phyloP scores from a whole-genome alignment of 2,113 vertebrate genomes.

The Chrysochloris asiatica region DNA sequence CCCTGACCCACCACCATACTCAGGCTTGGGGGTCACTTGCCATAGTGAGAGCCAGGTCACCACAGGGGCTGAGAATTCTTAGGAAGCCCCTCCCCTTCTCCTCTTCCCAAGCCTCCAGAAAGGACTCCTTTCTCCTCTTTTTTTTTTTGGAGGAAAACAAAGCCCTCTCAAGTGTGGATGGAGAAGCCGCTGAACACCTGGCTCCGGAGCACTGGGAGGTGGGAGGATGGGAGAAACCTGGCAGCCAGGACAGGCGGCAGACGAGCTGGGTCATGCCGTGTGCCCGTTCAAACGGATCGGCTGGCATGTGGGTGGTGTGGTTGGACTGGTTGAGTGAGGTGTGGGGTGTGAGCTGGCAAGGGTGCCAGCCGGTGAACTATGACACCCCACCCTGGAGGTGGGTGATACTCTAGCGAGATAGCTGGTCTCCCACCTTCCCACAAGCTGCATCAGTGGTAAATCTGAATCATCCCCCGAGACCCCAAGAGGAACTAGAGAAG shows the following conservation, averaged over 20 bases:
- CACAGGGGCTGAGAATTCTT: not conserved
- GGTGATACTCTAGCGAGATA: not conserved
- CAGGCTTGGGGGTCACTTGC: not conserved
- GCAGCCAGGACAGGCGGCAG: not conserved
- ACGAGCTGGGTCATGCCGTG: conserved; percentile 64
- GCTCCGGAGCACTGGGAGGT: not conserved
- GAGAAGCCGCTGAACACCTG: not conserved
- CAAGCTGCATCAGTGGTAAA: not conserved
- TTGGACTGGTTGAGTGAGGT: conserved; percentile 64
- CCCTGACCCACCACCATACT: rapidly evolving
- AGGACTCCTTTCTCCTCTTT: not conserved
- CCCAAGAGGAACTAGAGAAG: not conserved
- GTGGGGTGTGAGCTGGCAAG: conserved; percentile 13
- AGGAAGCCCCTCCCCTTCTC: too few relatives aligned
- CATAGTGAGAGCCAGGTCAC: not conserved
- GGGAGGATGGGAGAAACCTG: not conserved
- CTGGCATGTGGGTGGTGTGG: conserved; percentile 61
- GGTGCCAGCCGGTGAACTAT: not conserved
- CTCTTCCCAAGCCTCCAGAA: not conserved
- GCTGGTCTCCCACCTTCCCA: not conserved
- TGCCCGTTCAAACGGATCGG: not conserved
- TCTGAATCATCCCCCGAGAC: not conserved
- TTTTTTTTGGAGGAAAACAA: not conserved
- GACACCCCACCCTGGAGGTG: not conserved
- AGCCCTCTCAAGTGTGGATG: not conserved